Evolutionary conservation across 2,113 vertebrate species (phyloP).

Genomic region (Anguilla japonica): DNA sequence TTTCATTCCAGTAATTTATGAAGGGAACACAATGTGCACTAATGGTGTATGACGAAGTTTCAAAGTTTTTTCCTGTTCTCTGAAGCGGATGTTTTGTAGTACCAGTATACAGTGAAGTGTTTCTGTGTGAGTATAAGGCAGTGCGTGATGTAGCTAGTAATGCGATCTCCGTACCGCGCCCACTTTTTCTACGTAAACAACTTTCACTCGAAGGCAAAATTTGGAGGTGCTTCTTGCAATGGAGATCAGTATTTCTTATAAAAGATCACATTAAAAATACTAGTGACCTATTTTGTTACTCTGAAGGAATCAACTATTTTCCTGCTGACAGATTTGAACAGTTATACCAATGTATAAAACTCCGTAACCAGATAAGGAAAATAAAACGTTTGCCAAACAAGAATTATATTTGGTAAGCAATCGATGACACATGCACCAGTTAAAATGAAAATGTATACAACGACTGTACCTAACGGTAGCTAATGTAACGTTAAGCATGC

Average conservation of each 20-base stretch:
- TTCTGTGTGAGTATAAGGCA: constrained; percentile 21
- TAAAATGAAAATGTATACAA: too few relatives aligned
- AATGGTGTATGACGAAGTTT: neutral
- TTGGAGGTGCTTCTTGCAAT: neutral
- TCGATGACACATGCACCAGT: too few relatives aligned
- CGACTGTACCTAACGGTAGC: too few relatives aligned
- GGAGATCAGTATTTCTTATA: neutral
- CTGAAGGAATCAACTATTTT: too few relatives aligned
- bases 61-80: neutral
- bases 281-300: too few relatives aligned
- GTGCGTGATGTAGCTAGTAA: constrained; percentile 39
- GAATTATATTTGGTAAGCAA: too few relatives aligned
- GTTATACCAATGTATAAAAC: too few relatives aligned
- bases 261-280: neutral
- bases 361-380: too few relatives aligned
- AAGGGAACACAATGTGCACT: constrained; percentile 1
- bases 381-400: too few relatives aligned
- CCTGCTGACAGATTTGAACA: too few relatives aligned
- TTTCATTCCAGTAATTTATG: neutral
- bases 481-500: too few relatives aligned
- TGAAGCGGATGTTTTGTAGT: neutral
- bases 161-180: constrained; percentile 54
- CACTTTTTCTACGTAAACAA: constrained; percentile 61
- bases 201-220: constrained; percentile 36
- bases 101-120: constrained; percentile 6